Evolutionary conservation across 2,113 vertebrate genomes (phyloP).

Genomic region (Daboia siamensis): DNA sequence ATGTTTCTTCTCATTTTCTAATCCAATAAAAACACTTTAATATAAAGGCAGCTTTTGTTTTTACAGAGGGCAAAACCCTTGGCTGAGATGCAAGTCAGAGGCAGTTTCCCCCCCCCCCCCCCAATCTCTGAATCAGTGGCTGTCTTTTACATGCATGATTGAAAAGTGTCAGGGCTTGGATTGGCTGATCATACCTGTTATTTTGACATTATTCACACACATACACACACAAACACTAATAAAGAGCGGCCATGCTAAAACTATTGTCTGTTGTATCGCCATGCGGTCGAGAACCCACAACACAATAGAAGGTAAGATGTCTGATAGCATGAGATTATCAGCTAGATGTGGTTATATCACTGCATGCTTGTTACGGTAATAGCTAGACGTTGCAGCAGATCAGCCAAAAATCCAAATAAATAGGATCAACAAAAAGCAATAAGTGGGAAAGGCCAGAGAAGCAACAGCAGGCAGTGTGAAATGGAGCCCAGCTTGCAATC

Average conservation of each 20-base stretch:
- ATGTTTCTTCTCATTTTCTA: background rate
- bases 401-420: constrained; percentile 5
- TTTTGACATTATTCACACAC: background rate
- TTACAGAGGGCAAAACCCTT: background rate
- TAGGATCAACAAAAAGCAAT: background rate
- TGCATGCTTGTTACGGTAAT: background rate
- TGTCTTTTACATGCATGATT: background rate
- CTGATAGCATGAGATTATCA: background rate
- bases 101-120: background rate
- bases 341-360: background rate
- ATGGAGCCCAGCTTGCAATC: background rate
- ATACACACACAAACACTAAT: background rate
- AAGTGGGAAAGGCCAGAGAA: background rate
- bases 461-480: background rate
- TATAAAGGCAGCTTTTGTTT: background rate
- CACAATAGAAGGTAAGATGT: background rate
- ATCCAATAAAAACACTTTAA: background rate
- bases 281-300: no score
- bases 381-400: background rate
- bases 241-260: no score
- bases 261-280: no score
- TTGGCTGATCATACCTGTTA: background rate
- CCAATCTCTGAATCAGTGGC: background rate
- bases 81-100: background rate
- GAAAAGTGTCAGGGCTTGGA: background rate